Evolutionary conservation across 1,140 invertebrate genomes (phyloP).

Genomic region (Phymastichus coffea): DNA sequence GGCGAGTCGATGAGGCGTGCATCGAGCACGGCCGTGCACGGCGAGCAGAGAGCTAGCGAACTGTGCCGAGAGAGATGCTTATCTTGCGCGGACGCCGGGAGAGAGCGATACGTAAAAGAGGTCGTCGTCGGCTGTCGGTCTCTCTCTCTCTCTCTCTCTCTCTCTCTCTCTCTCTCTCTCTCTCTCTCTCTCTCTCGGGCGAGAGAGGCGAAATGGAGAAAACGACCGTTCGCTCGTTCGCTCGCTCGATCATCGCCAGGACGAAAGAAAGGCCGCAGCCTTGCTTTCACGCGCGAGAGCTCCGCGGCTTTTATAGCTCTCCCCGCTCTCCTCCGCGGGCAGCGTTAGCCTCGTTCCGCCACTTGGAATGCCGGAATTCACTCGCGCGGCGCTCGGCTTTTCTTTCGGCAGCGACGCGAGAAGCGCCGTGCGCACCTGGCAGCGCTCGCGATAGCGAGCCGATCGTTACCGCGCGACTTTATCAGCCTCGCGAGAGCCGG

Average conservation of each 20-base stretch:
- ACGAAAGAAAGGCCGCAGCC: conserved; percentile 13
- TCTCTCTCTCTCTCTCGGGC: background rate
- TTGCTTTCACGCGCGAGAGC: conserved; percentile 12
- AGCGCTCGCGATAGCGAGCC: too few relatives aligned
- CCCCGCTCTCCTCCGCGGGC: too few relatives aligned
- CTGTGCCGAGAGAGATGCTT: too few relatives aligned
- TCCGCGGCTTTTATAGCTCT: background rate
- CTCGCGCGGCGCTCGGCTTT: background rate
- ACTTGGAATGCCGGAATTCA: background rate
- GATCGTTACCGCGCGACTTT: too few relatives aligned
- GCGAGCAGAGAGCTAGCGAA: too few relatives aligned
- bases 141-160: background rate
- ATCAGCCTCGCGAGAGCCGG: background rate
- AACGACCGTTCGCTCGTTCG: background rate
- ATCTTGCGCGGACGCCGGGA: background rate
- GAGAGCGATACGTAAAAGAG: too few relatives aligned
- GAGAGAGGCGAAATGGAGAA: conserved; percentile 3
- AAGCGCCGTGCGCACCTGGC: too few relatives aligned
- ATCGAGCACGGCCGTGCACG: too few relatives aligned
- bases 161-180: background rate
- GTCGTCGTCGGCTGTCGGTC: too few relatives aligned
- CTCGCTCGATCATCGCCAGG: conserved; percentile 13
- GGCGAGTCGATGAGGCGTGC: too few relatives aligned
- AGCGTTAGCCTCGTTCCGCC: conserved; percentile 4
- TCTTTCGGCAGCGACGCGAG: too few relatives aligned